Evolutionary conservation across 2,797 vertebrate genomes (phyloP).

Genomic region (Dallia pectoralis): DNA sequence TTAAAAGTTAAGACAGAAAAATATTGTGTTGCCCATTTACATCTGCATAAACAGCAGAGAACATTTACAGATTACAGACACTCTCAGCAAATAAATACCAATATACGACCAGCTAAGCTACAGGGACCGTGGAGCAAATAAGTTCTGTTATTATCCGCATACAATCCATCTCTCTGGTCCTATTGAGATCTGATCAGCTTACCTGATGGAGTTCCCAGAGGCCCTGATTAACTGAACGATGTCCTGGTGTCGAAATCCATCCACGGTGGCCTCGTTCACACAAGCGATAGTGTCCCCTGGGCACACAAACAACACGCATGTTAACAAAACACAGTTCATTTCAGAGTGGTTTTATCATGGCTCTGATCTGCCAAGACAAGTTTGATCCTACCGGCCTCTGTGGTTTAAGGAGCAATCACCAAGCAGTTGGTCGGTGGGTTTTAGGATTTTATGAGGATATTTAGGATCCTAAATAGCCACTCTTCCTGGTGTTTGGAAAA

Average conservation of each 20-base stretch:
- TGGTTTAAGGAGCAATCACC: background rate
- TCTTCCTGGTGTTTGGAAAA: background rate
- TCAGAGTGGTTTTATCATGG: conserved; percentile 23
- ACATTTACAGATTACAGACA: background rate
- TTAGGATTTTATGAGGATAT: no score
- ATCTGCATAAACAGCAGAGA: background rate
- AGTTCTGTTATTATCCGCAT: background rate
- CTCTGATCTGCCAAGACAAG: conserved; percentile 21
- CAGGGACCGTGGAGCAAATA: background rate
- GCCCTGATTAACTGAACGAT: conserved; percentile 94
- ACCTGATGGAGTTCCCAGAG: conserved; percentile 86
- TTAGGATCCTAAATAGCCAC: no score
- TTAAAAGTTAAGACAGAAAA: background rate
- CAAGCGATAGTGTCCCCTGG: conserved; percentile 93
- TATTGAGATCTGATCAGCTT: conserved; percentile 16
- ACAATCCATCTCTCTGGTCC: background rate
- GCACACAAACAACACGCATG: conserved; percentile 20
- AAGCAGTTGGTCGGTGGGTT: background rate
- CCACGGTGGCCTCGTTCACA: conserved; percentile 86
- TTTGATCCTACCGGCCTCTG: conserved; percentile 35
- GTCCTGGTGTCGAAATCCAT: conserved; percentile 88
- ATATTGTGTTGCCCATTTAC: background rate
- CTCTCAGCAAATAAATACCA: background rate
- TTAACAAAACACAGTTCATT: conserved; percentile 37
- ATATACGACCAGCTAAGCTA: no score